Evolutionary conservation across 2,113 vertebrate species (phyloP).

Genomic region (Bufo bufo): DNA sequence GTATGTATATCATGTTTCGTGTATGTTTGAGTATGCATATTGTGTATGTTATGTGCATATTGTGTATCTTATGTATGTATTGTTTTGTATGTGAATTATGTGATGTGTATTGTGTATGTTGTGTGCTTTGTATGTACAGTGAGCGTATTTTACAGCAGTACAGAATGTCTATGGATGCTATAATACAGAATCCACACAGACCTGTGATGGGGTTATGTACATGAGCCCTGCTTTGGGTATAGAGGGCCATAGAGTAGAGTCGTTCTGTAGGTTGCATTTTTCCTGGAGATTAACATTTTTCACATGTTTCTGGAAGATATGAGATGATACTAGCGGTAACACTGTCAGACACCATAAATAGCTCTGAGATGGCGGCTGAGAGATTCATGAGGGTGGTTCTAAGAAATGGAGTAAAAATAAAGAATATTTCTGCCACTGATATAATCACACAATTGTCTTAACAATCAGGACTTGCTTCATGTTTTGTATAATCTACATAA

Average conservation of each 20-base stretch:
- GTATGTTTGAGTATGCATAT: not conserved
- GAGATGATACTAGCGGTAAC: not conserved
- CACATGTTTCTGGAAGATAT: not conserved
- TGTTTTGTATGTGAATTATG: not conserved
- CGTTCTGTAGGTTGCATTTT: not conserved
- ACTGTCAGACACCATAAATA: not conserved
- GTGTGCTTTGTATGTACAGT: not conserved
- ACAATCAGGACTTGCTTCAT: not conserved
- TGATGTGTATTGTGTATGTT: not conserved
- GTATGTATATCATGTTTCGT: not conserved
- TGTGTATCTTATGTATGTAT: not conserved
- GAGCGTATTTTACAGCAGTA: not conserved
- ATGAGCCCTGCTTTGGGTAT: not conserved
- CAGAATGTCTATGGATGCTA: too few species aligned
- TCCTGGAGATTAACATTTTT: too few species aligned
- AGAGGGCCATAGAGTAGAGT: too few species aligned
- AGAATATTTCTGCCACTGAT: not conserved
- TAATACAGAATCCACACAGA: too few species aligned
- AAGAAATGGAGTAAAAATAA: conserved; percentile 13
- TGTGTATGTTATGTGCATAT: not conserved
- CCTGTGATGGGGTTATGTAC: not conserved
- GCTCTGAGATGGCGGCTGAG: not conserved
- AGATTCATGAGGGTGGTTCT: not conserved
- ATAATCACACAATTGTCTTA: not conserved
- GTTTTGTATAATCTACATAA: not conserved